phyloP scores from a whole-genome alignment of 2,797 vertebrate genomes.

The Neosalanx taihuensis region DNA sequence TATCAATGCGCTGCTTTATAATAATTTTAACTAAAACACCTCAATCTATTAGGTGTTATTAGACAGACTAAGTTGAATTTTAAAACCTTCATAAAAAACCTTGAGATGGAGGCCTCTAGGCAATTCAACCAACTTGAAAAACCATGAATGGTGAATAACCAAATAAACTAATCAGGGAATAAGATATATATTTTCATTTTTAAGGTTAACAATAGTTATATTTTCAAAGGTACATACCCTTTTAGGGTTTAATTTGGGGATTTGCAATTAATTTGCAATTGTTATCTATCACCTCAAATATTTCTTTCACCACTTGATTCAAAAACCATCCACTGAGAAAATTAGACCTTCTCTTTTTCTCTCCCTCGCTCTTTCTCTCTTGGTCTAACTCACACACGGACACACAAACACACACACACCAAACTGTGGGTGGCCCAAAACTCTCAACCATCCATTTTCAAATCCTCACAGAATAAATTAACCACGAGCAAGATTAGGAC shows the following conservation, averaged over 20 bases:
- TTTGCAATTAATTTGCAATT: too few relatives aligned
- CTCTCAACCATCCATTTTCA: constrained; percentile 28
- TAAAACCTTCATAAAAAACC: constrained; percentile 23
- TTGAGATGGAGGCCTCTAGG: constrained; percentile 30
- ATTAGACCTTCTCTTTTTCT: background rate
- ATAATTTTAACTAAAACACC: constrained; percentile 41
- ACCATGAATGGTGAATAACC: constrained; percentile 1
- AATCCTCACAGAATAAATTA: constrained; percentile 47
- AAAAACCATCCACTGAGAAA: constrained; percentile 34
- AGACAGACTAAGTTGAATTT: constrained; percentile 35
- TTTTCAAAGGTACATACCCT: too few relatives aligned
- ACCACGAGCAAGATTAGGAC: constrained; percentile 51
- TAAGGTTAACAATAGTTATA: too few relatives aligned
- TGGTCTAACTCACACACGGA: background rate
- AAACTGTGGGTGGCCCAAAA: constrained; percentile 38
- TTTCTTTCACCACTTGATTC: constrained; percentile 32
- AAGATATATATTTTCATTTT: too few relatives aligned
- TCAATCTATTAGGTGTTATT: constrained; percentile 35
- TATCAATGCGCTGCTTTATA: constrained; percentile 42
- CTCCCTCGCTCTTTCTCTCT: background rate
- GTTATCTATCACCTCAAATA: constrained; percentile 15
- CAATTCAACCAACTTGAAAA: constrained; percentile 8
- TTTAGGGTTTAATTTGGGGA: too few relatives aligned
- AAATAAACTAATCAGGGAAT: background rate
- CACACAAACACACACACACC: constrained; percentile 26